Base-by-base conservation (phyloP, 2,888 invertebrate species). In the Cistogaster globosa region DNA sequence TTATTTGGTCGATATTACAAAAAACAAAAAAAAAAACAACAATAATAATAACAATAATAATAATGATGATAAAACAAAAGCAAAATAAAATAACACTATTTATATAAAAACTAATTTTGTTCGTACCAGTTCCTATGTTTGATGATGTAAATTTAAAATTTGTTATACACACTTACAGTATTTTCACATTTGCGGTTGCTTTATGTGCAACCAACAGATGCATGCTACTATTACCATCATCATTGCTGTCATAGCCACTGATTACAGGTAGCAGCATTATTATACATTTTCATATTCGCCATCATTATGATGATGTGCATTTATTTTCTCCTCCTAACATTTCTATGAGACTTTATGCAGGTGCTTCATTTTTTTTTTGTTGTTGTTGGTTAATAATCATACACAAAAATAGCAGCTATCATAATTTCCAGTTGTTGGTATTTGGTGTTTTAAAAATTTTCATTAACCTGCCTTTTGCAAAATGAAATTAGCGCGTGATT, bases 141-240 rank as follows among this genome's bases (percentile, higher is more conserved):
- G 51, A 14, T 20, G 4, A 42, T 42, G 20, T 62, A 74, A 53
- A 62, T 63, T 55, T 5, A 12, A 22, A 45, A 65, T 42, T n/a
- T 32, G 12, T 26, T 26, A 38, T 9, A 12, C 42, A 42, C 16
- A 2, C 8, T 11, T n/a, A 55, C 14, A 68, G 2, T 51, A 18
- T 72, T 83, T 77, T 83, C 77, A 78, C 77, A 78, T 83, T 68
- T 62, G 67, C 9, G 83, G 71, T 68, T 72, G 77, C 32, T 58
- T 72, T 58, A 58, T 51, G 53, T 77, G 67, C 72, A 77, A 72
- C 77, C 71, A 71, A 71, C 58, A 57, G 36, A 71, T 48, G 55
- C 63, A 76, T 45, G 32, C 38, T 48, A 51, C 7, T 38, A 22
- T 48, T 18, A 57, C 18, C 48, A 48, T 63, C 81, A 82, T 51